Base-by-base conservation (phyloP, 2,797 vertebrate genomes). In the Coluber constrictor region DNA sequence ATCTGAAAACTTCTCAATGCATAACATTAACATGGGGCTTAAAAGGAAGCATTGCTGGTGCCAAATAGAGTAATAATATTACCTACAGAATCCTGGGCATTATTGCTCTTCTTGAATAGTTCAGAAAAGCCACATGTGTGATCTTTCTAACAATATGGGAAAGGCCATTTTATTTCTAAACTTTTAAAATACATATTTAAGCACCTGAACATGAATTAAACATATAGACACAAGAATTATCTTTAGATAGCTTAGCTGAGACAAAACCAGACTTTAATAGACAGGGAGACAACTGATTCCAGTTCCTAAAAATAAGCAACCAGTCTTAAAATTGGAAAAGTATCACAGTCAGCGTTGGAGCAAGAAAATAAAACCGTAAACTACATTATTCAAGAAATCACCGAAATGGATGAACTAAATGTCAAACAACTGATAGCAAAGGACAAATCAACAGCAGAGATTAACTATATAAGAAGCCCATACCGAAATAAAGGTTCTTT, bases 121-220 rank as follows among this genome's bases (percentile, higher is more conserved):
- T 55, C 29, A 86, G 32, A 89, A 90, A 90, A 87, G 86, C 79
- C 10, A 93, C 60, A 8, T 13, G 4, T 29, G 27, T 83, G 1
- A 54, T 11, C 55, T 79, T 79, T 66, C 88, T 61, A 66, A 93
- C 3, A 5, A 87, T 66, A 0, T 57, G 56, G 87, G 83, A 90
- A 55, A 91, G 0, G 8, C 79, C 13, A 83, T 92, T 96, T 96
- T 96, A 96, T 96, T 97, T 96, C 91, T 92, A 96, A 96, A 66
- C 13, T 37, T 88, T 90, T 92, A 79, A 3, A 88, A 63, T 51
- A 86, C 57, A 89, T 32, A 87, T 25, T 63, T 63, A 23, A 88
- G 95, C 88, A 95, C 92, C 93, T 93, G 92, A 93, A 60, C 94
- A 92, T 60, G 94, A 95, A 96, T 96, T 95, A 96, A 97, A 96